phyloP scores from a whole-genome alignment of 1,140 invertebrate genomes.

The Bathynomus jamesi region DNA sequence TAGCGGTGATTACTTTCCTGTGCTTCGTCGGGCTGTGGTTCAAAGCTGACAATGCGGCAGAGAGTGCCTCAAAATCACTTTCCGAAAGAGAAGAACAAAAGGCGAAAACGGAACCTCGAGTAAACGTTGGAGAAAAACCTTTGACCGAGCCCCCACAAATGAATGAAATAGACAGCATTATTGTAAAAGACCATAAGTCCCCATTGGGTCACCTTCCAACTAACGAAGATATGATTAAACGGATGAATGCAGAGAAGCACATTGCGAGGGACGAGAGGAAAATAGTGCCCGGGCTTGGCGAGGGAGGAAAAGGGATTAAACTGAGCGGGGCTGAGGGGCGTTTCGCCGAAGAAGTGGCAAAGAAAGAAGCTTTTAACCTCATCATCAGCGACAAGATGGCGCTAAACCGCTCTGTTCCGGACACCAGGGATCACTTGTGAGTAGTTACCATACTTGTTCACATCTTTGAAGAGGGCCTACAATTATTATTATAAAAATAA shows the following conservation, averaged over 20 bases:
- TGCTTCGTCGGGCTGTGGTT: background rate
- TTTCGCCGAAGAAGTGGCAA: conserved; percentile 58
- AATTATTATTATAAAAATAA: background rate
- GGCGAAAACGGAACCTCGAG: background rate
- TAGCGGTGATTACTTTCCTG: background rate
- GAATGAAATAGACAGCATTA: background rate
- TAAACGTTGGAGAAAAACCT: conserved; percentile 5
- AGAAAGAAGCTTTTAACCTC: conserved; percentile 82
- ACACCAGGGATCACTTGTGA: conserved; percentile 68
- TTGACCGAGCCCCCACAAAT: background rate
- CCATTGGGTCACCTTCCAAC: conserved; percentile 9
- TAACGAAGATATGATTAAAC: conserved; percentile 15
- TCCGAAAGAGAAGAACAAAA: conserved; percentile 3
- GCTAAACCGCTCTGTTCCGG: conserved; percentile 67
- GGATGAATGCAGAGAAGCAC: conserved; percentile 17
- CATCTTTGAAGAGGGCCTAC: background rate
- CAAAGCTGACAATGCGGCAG: background rate
- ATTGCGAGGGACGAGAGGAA: conserved; percentile 45
- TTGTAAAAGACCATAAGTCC: background rate
- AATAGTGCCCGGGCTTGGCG: conserved; percentile 56
- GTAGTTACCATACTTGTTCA: conserved; percentile 35
- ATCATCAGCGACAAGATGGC: conserved; percentile 81
- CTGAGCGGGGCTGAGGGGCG: conserved; percentile 50
- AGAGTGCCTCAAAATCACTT: background rate
- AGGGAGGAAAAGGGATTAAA: conserved; percentile 58